These are phyloP conservation scores for Tillus elongatus DNA, from an alignment of 2,888 invertebrate species.

Conservation along the genomic window DNA sequence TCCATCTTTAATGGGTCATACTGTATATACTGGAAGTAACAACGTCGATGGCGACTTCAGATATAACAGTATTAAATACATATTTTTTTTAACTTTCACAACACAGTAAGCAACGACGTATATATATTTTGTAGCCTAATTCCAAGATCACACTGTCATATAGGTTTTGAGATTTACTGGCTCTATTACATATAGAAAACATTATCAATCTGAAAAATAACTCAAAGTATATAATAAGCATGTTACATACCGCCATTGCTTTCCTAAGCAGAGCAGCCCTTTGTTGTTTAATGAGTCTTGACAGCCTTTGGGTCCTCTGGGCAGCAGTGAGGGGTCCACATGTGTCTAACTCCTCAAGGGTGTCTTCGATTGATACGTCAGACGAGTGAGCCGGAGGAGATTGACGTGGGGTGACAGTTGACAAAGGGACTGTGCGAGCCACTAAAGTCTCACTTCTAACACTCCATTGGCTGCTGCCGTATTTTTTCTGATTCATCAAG, in stretches of 20 bases:
- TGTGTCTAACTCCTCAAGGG: constrained; percentile 32
- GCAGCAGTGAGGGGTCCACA: constrained; percentile 56
- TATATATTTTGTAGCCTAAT: no score
- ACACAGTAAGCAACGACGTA: no score
- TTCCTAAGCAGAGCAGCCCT: constrained; percentile 33
- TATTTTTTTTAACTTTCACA: no score
- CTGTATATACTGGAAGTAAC: no score
- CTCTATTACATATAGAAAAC: no score
- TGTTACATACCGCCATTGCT: constrained; percentile 13
- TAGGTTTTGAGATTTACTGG: no score
- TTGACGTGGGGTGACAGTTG: constrained; percentile 56
- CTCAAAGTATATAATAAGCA: no score
- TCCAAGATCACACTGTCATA: no score
- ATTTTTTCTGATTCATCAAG: constrained; percentile 66
- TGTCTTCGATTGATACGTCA: constrained; percentile 26
- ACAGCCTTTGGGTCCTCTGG: constrained; percentile 59
- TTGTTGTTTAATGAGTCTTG: constrained; percentile 58
- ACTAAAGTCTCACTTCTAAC: constrained; percentile 63
- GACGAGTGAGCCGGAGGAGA: constrained; percentile 41
- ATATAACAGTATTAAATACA: no score
- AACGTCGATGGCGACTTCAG: no score
- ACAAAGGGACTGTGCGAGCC: constrained; percentile 62
- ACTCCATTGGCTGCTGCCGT: constrained; percentile 62
- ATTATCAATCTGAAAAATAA: no score
- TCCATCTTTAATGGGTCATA: no score